Conservation (phyloP, 2,797 vertebrate species). For the Anableps anableps region DNA sequence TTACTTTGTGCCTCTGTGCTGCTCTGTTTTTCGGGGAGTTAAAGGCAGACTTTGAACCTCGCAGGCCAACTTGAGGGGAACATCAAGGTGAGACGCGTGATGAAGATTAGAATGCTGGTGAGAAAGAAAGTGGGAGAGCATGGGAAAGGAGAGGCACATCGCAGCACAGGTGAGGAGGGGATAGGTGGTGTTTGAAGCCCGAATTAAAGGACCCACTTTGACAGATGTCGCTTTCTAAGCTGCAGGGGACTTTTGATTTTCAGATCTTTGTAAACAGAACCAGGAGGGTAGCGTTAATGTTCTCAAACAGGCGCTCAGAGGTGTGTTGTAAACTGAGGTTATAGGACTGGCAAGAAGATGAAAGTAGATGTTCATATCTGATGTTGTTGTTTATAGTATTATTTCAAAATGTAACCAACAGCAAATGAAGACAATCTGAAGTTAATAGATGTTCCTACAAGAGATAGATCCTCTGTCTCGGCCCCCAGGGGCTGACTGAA, state of each 20-base stretch:
- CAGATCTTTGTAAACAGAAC: slow-evolving; percentile 13
- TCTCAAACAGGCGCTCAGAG: slow-evolving; percentile 5
- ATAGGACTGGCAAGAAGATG: neutral
- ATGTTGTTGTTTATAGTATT: neutral
- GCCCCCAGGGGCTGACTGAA: slow-evolving; percentile 80
- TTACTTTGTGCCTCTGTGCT: slow-evolving; percentile 23
- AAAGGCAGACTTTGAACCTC: slow-evolving; percentile 58
- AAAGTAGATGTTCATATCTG: neutral
- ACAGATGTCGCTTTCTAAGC: slow-evolving; percentile 10
- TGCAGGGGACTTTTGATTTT: slow-evolving; percentile 24
- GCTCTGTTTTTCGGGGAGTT: slow-evolving; percentile 47
- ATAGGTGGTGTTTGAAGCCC: slow-evolving; percentile 36
- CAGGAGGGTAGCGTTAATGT: neutral
- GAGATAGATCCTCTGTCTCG: slow-evolving; percentile 92
- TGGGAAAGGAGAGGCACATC: slow-evolving; percentile 27
- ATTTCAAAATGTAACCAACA: neutral
- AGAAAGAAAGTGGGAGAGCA: slow-evolving; percentile 24
- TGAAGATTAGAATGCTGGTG: slow-evolving; percentile 44
- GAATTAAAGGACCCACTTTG: slow-evolving; percentile 47
- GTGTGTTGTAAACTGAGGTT: neutral
- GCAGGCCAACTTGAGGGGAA: slow-evolving; percentile 40
- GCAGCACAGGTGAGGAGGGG: neutral
- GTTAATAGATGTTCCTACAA: slow-evolving; percentile 84
- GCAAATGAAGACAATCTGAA: neutral
- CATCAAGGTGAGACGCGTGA: slow-evolving; percentile 45